Base-by-base conservation (phyloP, 2,888 invertebrate genomes). In the Hermaeophaga mercurialis region DNA sequence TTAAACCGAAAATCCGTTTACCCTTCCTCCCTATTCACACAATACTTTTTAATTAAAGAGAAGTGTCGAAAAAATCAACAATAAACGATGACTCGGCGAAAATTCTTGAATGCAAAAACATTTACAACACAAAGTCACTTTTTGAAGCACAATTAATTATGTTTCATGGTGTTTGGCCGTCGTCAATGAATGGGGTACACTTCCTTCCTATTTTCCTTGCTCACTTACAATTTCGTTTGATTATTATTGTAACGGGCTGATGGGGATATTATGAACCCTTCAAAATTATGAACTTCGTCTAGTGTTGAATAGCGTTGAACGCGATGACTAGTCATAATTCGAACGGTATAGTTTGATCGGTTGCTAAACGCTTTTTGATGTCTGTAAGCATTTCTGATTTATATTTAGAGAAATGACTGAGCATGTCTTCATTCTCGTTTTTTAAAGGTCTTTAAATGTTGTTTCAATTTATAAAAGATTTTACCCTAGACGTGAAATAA, bases 111-210 rank as follows among this genome's bases (percentile, higher is more conserved):
- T 54, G 60, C 59, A 58, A 59, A 61, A 63, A 61, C 64, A 61
- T 64, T 64, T 61, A 64, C 62, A 62, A 64, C 58, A 70, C 70
- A 72, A 73, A 70, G 66, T 69, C 64, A 68, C 65, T 72, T 72
- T 71, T 73, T 73, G 73, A 74, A 75, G 74, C 71, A 74, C 77
- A 70, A 77, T 77, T 77, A 77, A 77, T 77, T 76, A 77, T 75
- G 75, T 77, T 77, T 77, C 77, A 77, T 75, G 76, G 75, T 76
- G 73, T 71, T 76, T 76, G 77, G 70, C 69, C 72, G 69, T 69
- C 66, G 67, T 74, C 72, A 73, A 72, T 68, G 48, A 65, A 69
- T 63, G 64, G 64, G 64, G 64, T 66, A 69, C 67, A 70, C 69
- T 72, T 73, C 70, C 71, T 70, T 67, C 67, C 68, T 59, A 64